Base-by-base conservation (phyloP, 1,140 invertebrate species). In the Pantala flavescens region DNA sequence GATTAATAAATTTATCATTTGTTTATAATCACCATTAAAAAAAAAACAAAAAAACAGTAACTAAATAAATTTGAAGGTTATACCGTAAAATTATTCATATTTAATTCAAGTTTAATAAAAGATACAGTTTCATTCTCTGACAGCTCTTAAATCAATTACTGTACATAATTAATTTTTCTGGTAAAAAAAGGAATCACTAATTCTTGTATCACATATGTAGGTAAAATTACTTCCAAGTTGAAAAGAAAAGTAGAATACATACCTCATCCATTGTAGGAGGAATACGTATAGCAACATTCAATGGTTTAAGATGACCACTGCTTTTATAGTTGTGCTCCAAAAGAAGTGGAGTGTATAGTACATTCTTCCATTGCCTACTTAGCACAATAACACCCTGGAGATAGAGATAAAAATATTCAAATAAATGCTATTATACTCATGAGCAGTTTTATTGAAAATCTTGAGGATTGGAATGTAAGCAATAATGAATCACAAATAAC, bases 361-460 rank as follows among this genome's bases (percentile, higher is more conserved):
- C 92, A 82, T 96, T 97, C 83, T 98, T 98, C 96, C 96, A 98
- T 81, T 98, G 95, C 2, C 96, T 87, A 79, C 94, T 96, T 23
- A 98, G 81, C 71, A 95, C 93, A 80, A 96, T 90, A 23, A 97
- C 90, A n/a, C 94, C 94, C 88, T 94, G 77, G 43, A 84, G 80
- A 76, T 71, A 71, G 75, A 76, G 74, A 36, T 36, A 9, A 76
- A 80, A 75, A 21, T 12, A 36, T 49, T 71, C 24, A 19, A 12
- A 71, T 16, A 43, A 23, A 7, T 63, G n/a, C n/a, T 21, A 63
- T 63, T 14, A 63, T 63, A 19, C 71, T 72, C 49, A 21, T 49
- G 12, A 7, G 43, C 70, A 74, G 55, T 43, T 74, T n/a, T 43
- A 19, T 63, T 21, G n/a, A 21, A 70, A 63, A 63, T 3, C 49